phyloP scores from a whole-genome alignment of 2,113 vertebrate species.

The Abramis brama region DNA sequence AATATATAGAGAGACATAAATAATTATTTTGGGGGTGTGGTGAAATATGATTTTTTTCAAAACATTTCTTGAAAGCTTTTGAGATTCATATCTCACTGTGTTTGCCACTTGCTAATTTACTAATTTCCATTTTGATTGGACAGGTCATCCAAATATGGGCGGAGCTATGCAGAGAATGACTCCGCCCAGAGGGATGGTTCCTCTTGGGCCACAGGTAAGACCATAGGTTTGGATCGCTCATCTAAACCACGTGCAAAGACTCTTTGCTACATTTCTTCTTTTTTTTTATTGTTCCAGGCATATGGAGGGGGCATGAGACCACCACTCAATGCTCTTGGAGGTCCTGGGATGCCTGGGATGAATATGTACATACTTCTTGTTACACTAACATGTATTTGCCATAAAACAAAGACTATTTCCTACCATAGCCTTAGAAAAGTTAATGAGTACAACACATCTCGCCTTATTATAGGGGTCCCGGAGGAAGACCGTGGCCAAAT shows the following conservation, averaged over 20 bases:
- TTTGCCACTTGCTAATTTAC: neutral
- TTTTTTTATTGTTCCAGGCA: conserved; percentile 83
- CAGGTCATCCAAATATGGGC: conserved; percentile 97
- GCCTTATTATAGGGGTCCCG: conserved; percentile 83
- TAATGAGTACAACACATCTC: neutral
- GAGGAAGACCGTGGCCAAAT: conserved; percentile 97
- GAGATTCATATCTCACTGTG: neutral
- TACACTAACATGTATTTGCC: conserved; percentile 52
- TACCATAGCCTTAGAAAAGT: neutral
- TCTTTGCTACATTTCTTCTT: neutral
- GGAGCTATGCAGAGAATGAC: conserved; percentile 99
- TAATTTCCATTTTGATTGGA: conserved; percentile 42
- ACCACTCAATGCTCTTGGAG: conserved; percentile 95
- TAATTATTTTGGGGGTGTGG: neutral
- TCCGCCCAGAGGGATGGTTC: conserved; percentile 94
- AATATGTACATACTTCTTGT: conserved; percentile 82
- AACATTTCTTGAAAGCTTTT: too few relatives aligned
- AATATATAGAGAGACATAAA: neutral
- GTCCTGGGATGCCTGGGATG: conserved; percentile 97
- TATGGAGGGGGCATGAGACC: conserved; percentile 99
- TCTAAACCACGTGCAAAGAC: neutral
- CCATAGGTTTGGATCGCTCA: neutral
- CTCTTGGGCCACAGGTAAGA: conserved; percentile 94
- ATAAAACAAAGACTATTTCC: neutral
- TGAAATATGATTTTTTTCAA: neutral